phyloP scores from a whole-genome alignment of 2,888 invertebrate species.

The Heliconius charithonia region DNA sequence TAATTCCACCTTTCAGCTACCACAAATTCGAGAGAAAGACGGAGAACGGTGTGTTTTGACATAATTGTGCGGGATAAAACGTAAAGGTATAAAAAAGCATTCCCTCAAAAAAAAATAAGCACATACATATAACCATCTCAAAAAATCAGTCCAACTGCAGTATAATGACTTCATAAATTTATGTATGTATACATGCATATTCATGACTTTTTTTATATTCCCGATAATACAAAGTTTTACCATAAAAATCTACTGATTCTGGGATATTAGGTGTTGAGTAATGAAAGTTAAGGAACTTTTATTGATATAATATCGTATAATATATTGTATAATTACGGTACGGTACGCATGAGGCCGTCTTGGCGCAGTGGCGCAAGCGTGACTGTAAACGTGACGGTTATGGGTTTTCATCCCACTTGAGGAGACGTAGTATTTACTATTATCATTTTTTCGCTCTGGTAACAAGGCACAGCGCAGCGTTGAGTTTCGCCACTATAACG shows the following conservation, averaged over 20 bases:
- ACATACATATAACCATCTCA: background rate
- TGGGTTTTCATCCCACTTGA: too few species aligned
- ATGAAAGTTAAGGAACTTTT: background rate
- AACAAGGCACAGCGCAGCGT: too few species aligned
- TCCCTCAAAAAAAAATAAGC: too few species aligned
- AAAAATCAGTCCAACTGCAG: background rate
- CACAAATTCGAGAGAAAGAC: background rate
- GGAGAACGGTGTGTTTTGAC: background rate
- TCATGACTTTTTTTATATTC: constrained; percentile 1
- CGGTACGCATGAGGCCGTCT: too few species aligned
- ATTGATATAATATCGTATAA: background rate
- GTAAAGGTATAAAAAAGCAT: background rate
- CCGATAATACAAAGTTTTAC: background rate
- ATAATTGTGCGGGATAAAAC: background rate
- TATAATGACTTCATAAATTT: background rate
- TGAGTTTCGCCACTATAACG: too few species aligned
- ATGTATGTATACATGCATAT: constrained; percentile 1
- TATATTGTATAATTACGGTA: background rate
- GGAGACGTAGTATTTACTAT: too few species aligned
- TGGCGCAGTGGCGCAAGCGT: too few species aligned
- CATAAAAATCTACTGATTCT: background rate
- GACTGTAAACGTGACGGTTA: too few species aligned
- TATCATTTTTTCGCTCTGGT: too few species aligned
- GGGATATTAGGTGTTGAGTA: background rate
- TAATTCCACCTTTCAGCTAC: too few species aligned